Base-by-base conservation (phyloP, 2,797 vertebrate genomes). In the Semotilus atromaculatus region DNA sequence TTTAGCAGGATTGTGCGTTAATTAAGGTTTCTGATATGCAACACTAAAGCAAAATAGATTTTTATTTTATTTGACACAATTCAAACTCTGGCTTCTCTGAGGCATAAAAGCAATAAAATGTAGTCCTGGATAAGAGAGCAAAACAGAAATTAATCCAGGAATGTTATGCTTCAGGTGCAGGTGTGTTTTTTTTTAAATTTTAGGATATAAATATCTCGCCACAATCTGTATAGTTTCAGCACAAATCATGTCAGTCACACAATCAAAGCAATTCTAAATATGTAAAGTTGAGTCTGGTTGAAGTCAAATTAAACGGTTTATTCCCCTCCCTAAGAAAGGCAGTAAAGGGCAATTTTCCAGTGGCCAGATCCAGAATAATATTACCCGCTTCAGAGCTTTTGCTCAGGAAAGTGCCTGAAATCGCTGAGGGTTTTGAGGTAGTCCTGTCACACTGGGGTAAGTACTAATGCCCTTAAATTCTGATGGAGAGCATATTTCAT, bases 401-500 rank as follows among this genome's bases (percentile, higher is more conserved):
- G 34, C 67, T 58, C 23, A 18, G 55, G 29, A 67, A 67, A 51
- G 43, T 10, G 43, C n/a, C 78, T 34, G 9, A 58, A 70, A 55
- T 81, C 80, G n/a, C 7, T 10, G 34, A 19, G 66, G 34, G 16
- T 60, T 60, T 78, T 31, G 36, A 84, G 26, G 36, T 58, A n/a
- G 7, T 70, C n/a, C 34, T 84, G 60, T 74, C 18, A 80, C 58
- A 53, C n/a, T 9, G 14, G 55, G 38, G 26, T 77, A 73, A 66
- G 71, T 62, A 66, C 9, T 68, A 73, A 77, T 77, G 73, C 34
- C 64, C 48, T 60, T 60, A 82, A 72, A 62, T 79, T 86, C 60
- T 86, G 60, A 86, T 83, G 55, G 68, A 83, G 85, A 67, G 74
- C 80, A 82, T 23, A 62, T 74, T 78, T 82, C 16, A 75, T 72